A percentile compares a stretch with the other conserved stretches of the same genome.
These are phyloP conservation scores for Glyptemys insculpta DNA, from an alignment of 2,797 vertebrate species.

Conservation along the genomic window DNA sequence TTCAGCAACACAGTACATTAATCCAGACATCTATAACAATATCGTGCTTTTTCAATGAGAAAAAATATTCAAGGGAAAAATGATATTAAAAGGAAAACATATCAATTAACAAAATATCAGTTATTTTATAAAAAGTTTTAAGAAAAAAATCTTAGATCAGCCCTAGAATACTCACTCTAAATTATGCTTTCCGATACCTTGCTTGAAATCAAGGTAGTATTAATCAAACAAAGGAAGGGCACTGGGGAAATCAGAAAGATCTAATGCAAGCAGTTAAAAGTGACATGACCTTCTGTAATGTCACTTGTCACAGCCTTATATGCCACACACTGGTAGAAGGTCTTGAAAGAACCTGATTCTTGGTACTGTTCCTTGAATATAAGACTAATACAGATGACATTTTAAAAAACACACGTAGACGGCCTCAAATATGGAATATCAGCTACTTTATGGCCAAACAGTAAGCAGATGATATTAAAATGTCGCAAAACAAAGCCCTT, in stretches of 20 bases:
- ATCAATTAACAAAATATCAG: slow-evolving; percentile 13
- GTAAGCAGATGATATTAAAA: slow-evolving; percentile 41
- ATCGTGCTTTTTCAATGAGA: neutral
- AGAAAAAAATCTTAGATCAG: slow-evolving; percentile 28
- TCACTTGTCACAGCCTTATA: slow-evolving; percentile 94
- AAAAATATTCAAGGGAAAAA: neutral
- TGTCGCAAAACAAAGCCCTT: slow-evolving; percentile 29
- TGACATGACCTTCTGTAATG: slow-evolving; percentile 99
- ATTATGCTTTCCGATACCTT: slow-evolving; percentile 76
- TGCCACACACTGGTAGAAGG: slow-evolving; percentile 82
- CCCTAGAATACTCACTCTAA: slow-evolving; percentile 71
- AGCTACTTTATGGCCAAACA: slow-evolving; percentile 70
- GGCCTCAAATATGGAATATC: slow-evolving; percentile 25
- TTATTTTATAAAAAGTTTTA: slow-evolving; percentile 48
- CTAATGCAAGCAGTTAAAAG: slow-evolving; percentile 97
- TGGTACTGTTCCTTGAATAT: slow-evolving; percentile 73
- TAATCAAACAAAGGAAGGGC: slow-evolving; percentile 87
- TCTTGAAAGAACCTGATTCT: slow-evolving; percentile 78
- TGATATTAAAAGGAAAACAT: neutral
- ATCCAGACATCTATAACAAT: neutral
- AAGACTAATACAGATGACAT: slow-evolving; percentile 80
- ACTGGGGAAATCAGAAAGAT: slow-evolving; percentile 96
- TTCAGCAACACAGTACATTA: neutral
- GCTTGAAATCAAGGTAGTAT: slow-evolving; percentile 82
- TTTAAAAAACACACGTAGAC: slow-evolving; percentile 72